Evolutionary conservation across 2,888 invertebrate genomes (phyloP).

Genomic region (Cecidostiba fungosa): DNA sequence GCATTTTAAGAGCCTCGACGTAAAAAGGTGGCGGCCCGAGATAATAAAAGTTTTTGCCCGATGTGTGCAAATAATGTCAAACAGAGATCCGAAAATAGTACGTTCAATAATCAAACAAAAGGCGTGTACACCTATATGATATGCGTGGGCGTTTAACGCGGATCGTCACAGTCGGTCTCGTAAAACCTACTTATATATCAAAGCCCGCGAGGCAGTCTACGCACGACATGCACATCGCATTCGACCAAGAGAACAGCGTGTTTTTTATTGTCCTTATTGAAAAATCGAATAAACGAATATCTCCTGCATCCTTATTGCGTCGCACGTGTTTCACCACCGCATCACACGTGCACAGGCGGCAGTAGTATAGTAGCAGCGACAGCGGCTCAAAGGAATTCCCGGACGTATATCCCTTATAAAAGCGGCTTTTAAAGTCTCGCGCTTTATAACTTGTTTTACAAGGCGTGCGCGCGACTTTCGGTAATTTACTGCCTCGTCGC

Average conservation of each 20-base stretch:
- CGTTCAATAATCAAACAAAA: too few species aligned
- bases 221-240: constrained; percentile 47
- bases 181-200: constrained; percentile 75
- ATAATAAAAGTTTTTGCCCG: background rate
- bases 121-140: too few species aligned
- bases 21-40: background rate
- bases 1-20: constrained; percentile 15
- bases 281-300: background rate
- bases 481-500: constrained; percentile 41
- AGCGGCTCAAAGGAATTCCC: constrained; percentile 52
- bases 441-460: constrained; percentile 63
- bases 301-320: background rate
- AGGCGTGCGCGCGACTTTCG: constrained; percentile 51
- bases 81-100: background rate
- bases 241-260: background rate
- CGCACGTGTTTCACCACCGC: constrained; percentile 22
- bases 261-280: background rate
- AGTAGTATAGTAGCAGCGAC: background rate
- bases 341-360: constrained; percentile 11
- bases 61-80: background rate
- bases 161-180: constrained; percentile 65
- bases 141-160: constrained; percentile 27
- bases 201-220: constrained; percentile 63
- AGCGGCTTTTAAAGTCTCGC: constrained; percentile 57
- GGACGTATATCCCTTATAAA: constrained; percentile 51